A percentile compares a stretch with the other conserved stretches of the same genome.
Conservation (phyloP, 2,113 vertebrate species). For the Forbesichthys papilliferus region DNA sequence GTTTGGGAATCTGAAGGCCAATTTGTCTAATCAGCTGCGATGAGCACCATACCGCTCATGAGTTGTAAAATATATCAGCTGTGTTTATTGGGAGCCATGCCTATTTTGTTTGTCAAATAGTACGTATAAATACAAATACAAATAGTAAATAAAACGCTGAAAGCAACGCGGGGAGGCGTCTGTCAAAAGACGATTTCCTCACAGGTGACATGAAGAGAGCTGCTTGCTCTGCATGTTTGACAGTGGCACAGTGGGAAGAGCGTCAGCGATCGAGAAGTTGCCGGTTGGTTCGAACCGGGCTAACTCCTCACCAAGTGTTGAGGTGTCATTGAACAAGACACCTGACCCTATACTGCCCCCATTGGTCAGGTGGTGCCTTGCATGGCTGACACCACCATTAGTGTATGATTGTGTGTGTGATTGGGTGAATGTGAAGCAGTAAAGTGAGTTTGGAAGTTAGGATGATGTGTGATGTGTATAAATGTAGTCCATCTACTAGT, state of each 20-base stretch:
- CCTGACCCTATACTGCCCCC: too few species aligned
- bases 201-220: not conserved
- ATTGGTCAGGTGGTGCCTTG: too few species aligned
- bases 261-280: too few species aligned
- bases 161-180: not conserved
- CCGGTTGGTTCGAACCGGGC: too few species aligned
- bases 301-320: too few species aligned
- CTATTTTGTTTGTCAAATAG: not conserved
- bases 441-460: not conserved
- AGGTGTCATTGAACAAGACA: too few species aligned
- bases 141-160: not conserved
- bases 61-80: not conserved
- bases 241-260: not conserved
- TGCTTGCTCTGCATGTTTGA: conserved; percentile 6
- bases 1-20: conserved; percentile 42
- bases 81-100: conserved; percentile 11
- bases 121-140: too few species aligned
- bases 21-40: conserved; percentile 27
- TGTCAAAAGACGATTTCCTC: conserved; percentile 7
- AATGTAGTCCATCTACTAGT: too few species aligned
- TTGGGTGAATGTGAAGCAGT: too few species aligned
- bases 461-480: too few species aligned
- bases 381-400: too few species aligned
- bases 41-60: conserved; percentile 27
- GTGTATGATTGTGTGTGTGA: too few species aligned